These are phyloP conservation scores for Pundamilia nyererei DNA, from an alignment of 2,113 vertebrate species.

Conservation along the genomic window DNA sequence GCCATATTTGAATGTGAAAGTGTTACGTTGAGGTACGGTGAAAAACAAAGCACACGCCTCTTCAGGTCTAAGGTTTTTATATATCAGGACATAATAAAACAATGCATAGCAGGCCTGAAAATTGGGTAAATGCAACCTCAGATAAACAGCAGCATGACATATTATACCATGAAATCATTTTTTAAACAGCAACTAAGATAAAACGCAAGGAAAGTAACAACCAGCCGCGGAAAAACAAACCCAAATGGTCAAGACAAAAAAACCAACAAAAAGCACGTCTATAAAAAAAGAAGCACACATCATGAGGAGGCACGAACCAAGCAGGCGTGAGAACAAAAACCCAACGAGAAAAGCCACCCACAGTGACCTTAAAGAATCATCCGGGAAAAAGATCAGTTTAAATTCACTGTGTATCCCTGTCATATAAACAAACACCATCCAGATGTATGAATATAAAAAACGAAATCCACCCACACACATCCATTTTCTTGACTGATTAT, in stretches of 20 bases:
- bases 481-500: not conserved
- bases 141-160: not conserved
- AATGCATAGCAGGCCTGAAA: not conserved
- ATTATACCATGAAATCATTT: not conserved
- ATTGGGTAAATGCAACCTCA: not conserved
- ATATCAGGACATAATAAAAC: not conserved
- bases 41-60: not conserved
- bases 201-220: too few relatives aligned
- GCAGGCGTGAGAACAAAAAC: too few relatives aligned
- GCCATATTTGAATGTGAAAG: not conserved
- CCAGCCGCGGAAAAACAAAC: too few relatives aligned
- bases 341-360: not conserved
- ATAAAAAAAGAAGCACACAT: too few relatives aligned
- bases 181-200: not conserved
- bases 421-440: not conserved
- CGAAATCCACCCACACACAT: not conserved
- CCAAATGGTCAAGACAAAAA: too few relatives aligned
- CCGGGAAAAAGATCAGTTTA: rapidly evolving
- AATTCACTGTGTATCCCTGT: not conserved
- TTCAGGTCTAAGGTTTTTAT: not conserved
- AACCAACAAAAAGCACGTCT: too few relatives aligned
- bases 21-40: rapidly evolving
- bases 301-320: too few relatives aligned
- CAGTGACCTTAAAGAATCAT: not conserved
- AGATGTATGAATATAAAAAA: not conserved